phyloP scores from a whole-genome alignment of 2,888 invertebrate species.

The Ochropleura plecta region DNA sequence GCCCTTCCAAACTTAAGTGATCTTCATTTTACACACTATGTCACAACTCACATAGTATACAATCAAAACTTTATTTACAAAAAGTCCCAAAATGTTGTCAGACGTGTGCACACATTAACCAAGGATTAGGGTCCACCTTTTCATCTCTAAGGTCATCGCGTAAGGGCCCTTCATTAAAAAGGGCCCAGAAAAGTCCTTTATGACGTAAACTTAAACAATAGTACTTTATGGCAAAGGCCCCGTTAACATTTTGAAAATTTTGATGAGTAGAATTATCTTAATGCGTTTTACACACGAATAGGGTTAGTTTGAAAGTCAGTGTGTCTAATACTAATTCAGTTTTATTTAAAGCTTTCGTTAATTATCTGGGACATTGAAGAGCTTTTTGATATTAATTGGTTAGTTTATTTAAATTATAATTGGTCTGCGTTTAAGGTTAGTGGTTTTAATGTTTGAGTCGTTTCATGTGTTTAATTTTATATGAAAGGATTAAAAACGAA shows the following conservation, averaged over 20 bases:
- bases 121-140: conserved; percentile 42
- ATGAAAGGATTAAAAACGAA: neutral
- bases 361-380: conserved; percentile 22
- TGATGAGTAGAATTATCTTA: conserved; percentile 20
- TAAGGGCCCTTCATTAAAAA: conserved; percentile 66
- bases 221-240: conserved; percentile 48
- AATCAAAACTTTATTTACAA: conserved; percentile 11
- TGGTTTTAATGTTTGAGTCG: conserved; percentile 1
- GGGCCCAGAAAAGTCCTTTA: conserved; percentile 62
- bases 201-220: conserved; percentile 63
- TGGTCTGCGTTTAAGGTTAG: neutral
- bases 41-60: neutral
- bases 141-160: conserved; percentile 47
- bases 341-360: conserved; percentile 19
- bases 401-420: conserved; percentile 34
- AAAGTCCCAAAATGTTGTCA: conserved; percentile 5
- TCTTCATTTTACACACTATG: neutral
- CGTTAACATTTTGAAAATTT: conserved; percentile 43
- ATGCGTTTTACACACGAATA: conserved; percentile 9
- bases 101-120: conserved; percentile 20
- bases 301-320: conserved; percentile 17
- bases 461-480: neutral
- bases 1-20: neutral
- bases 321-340: conserved; percentile 14
- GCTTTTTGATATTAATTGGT: conserved; percentile 30